A percentile compares a stretch with the other conserved stretches of the same genome.
These are phyloP conservation scores for Eulemur rufifrons DNA, from an alignment of 2,113 vertebrate species.

Conservation along the genomic window DNA sequence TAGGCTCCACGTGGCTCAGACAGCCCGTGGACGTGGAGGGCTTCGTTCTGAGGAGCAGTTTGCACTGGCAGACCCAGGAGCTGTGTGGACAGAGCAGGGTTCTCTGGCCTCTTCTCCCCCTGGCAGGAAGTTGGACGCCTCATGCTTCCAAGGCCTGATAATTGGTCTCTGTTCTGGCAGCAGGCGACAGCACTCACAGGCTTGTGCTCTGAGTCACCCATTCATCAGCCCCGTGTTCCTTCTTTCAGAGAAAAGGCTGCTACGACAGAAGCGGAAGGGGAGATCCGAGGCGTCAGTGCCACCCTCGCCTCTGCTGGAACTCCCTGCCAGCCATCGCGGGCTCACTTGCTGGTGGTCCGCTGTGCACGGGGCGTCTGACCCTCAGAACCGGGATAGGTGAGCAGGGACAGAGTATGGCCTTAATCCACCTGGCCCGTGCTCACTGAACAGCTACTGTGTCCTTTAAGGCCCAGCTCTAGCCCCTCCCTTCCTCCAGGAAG, in stretches of 20 bases:
- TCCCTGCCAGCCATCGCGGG: background rate
- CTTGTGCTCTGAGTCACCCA: background rate
- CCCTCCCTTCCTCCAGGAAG: background rate
- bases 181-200: background rate
- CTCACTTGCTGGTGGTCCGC: background rate
- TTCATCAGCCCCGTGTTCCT: background rate
- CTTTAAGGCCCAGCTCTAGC: background rate
- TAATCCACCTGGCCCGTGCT: background rate
- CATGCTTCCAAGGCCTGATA: background rate
- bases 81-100: background rate
- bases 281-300: background rate
- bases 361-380: background rate
- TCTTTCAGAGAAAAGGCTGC: background rate
- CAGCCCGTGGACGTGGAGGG: rapidly evolving
- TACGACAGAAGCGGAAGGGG: background rate
- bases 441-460: background rate
- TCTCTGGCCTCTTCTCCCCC: background rate
- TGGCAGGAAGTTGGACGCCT: background rate
- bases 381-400: background rate
- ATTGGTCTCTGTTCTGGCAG: background rate
- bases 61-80: background rate
- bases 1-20: background rate
- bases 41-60: background rate
- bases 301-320: background rate
- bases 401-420: background rate